Evolutionary conservation across 2,113 vertebrate genomes (phyloP), one percentile per base, ranked within the genome.

Genomic region (Perca flavescens): DNA sequence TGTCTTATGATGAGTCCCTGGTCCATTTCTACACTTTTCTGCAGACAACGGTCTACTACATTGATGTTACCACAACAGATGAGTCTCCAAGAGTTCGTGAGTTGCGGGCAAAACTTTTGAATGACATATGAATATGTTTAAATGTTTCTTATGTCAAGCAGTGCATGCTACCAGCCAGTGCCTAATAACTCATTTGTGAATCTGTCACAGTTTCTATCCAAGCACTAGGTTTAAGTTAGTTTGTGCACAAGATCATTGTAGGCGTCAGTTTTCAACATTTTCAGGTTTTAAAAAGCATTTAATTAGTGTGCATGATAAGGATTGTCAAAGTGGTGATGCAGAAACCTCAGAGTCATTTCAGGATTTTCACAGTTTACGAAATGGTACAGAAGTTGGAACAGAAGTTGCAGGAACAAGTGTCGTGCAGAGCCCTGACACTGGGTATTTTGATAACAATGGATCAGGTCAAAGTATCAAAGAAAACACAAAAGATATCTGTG

Each of bases 11-110:
- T 8, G 66, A 67, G 31, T 67, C 1, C 16, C 31, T 84, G 65
- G 47, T 2, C 17, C 62, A 83, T 22, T 25, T 83, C 57, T 79
- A 2, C 49, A 79, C 15, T 62, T 62, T 74, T 1, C 31, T 31
- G 4, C 31, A 31, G n/a, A 86, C 85, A 60, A 87, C 77, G 5
- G 16, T 89, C 16, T 89, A 82, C 34, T 82, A 88, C 14, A 86
- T 84, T 7, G 74, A 89, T 78, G 66, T 78, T 14, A 25, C 56
- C 3, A 79, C 60, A 70, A 89, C 78, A 74, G 21, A 71, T 53
- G 84, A 66, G 57, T 79, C 77, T 28, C 78, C 83, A 21, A 65
- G 79, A 74, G 62, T 86, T 63, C 1, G 70, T 52, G 82, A 87
- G 65, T 77, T 85, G 4, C 10, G 56, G 13, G 77, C 56, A 2